Evolutionary conservation across 2,797 vertebrate species (phyloP).

Genomic region (Catostomus latipinnis): DNA sequence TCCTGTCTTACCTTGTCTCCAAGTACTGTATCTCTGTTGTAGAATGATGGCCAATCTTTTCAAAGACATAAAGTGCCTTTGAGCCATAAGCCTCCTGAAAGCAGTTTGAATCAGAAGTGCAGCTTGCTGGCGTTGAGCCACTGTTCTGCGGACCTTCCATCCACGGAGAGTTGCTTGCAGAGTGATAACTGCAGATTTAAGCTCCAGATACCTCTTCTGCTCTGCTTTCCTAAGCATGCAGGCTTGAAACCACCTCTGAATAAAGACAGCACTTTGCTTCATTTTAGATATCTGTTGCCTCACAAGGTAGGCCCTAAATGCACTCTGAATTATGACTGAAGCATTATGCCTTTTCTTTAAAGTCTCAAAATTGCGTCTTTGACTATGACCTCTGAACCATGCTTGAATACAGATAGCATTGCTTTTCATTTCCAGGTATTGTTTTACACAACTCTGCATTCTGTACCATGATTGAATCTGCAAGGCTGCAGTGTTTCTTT

Average conservation of each 20-base stretch:
- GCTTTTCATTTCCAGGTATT: constrained; percentile 69
- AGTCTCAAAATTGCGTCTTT: constrained; percentile 64
- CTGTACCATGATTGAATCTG: constrained; percentile 88
- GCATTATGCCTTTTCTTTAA: constrained; percentile 70
- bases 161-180: constrained; percentile 84
- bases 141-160: constrained; percentile 72
- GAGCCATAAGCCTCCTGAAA: constrained; percentile 75
- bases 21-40: constrained; percentile 75
- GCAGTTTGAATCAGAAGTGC: constrained; percentile 81
- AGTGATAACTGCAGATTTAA: constrained; percentile 72
- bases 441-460: constrained; percentile 74
- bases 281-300: constrained; percentile 67
- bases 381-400: constrained; percentile 69
- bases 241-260: constrained; percentile 87
- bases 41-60: constrained; percentile 71
- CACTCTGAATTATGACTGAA: constrained; percentile 83
- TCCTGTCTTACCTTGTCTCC: constrained; percentile 67
- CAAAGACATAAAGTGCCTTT: constrained; percentile 66
- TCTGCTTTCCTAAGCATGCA: constrained; percentile 57
- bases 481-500: constrained; percentile 73
- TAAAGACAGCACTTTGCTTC: constrained; percentile 69
- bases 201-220: constrained; percentile 71
- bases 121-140: constrained; percentile 69
- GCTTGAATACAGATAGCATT: constrained; percentile 83
- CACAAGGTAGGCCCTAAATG: constrained; percentile 76